Evolutionary conservation across 2,113 vertebrate species (phyloP).

Genomic region (Equus przewalskii): DNA sequence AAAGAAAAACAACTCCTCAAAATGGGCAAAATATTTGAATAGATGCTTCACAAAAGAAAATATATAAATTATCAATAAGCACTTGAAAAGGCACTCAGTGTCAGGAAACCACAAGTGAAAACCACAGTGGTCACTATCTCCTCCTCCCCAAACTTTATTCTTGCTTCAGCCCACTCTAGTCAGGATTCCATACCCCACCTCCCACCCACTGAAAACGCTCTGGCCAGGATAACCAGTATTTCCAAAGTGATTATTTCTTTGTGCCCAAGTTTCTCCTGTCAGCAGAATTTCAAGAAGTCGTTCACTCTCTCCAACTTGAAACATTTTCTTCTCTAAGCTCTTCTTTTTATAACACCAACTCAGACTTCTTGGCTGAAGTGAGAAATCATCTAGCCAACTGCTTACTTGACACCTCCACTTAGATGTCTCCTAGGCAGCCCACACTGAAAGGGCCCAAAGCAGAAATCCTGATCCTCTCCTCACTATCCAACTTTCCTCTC

Average conservation of each 20-base stretch:
- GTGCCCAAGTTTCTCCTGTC: neutral
- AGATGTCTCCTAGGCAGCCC: neutral
- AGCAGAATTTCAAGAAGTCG: neutral
- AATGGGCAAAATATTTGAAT: neutral
- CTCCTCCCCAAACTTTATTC: neutral
- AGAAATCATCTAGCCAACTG: neutral
- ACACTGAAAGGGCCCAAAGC: neutral
- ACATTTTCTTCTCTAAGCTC: conserved; percentile 40
- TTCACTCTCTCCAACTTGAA: conserved; percentile 6
- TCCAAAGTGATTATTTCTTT: neutral
- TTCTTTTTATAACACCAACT: conserved; percentile 23
- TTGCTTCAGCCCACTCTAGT: neutral
- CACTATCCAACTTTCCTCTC: neutral
- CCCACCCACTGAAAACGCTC: neutral
- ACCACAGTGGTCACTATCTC: neutral
- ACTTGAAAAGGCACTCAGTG: neutral
- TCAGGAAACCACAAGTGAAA: neutral
- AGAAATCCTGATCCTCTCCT: neutral
- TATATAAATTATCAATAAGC: neutral
- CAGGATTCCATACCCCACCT: neutral
- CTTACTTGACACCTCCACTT: neutral
- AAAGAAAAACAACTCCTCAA: neutral
- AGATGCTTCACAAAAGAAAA: neutral
- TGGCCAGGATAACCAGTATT: neutral
- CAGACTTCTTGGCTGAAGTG: neutral